These are phyloP conservation scores for Eulemur albifrons DNA, from an alignment of 2,797 vertebrate species.

Conservation along the genomic window DNA sequence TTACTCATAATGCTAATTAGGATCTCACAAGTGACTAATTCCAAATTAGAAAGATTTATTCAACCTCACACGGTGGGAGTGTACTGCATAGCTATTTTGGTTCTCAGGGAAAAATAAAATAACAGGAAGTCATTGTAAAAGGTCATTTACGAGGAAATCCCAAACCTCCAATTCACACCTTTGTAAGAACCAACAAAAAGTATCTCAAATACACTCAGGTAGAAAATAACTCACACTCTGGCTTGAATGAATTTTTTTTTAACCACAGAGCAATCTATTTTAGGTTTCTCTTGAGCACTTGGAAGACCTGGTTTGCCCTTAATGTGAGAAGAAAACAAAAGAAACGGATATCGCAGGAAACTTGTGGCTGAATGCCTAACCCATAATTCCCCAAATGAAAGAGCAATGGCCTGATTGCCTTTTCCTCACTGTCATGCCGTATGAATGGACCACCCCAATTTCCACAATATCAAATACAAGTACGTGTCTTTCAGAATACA, in stretches of 20 bases:
- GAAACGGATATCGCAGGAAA: not conserved
- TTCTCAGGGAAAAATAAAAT: constrained; percentile 30
- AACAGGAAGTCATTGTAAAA: constrained; percentile 38
- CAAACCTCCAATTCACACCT: constrained; percentile 35
- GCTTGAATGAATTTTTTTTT: constrained; percentile 1
- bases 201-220: not conserved
- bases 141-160: constrained; percentile 19
- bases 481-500: not conserved
- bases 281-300: not conserved
- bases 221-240: not conserved
- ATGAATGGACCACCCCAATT: not conserved
- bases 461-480: not conserved
- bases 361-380: not conserved
- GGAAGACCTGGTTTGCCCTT: not conserved
- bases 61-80: constrained; percentile 16
- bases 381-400: not conserved
- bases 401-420: not conserved
- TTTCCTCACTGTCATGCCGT: not conserved
- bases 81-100: not conserved
- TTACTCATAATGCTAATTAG: constrained; percentile 39
- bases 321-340: not conserved
- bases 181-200: constrained; percentile 32
- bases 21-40: constrained; percentile 42
- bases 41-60: constrained; percentile 54
- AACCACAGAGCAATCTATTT: not conserved